Base-by-base conservation (phyloP, 2,888 invertebrate species). In the Rhabditophanes sp. region DNA sequence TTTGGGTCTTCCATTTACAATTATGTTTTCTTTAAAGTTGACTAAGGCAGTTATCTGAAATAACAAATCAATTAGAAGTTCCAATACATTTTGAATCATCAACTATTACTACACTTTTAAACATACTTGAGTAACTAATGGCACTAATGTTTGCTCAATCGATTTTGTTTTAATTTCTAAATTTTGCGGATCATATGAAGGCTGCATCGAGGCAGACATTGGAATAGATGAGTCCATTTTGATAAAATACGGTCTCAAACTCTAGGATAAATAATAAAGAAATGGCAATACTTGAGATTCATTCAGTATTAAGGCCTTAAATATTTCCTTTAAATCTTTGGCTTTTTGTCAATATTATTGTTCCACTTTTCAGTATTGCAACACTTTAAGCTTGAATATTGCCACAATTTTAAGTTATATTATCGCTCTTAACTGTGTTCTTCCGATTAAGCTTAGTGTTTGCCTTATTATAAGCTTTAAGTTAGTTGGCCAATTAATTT, bases 101-200 rank as follows among this genome's bases (percentile, higher is more conserved):
- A n/a, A 4, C 6, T n/a, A n/a, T n/a, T n/a, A n/a, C n/a, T n/a
- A n/a, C n/a, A n/a, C n/a, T n/a, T n/a, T n/a, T n/a, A n/a, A n/a
- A n/a, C 1, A 72, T 78, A 85, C 85, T 82, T 85, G 84, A 71
- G 82, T 82, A 66, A 85, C 80, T 69, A 85, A 76, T 60, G 85
- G 85, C 67, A 84, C 78, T 64, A 85, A 76, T 58, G 83, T 83
- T 73, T 80, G 80, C 74, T 85, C 85, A 72, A 85, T 80, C 71
- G 83, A 83, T 75, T 79, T 80, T 64, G 83, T 84, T 72, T 80
- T 79, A 68, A 85, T 83, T 74, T 82, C 81, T 69, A 81, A 57
- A 48, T 62, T 66, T 20, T 63, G 38, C n/a, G 62, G 57, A 39
- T 64, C 64, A 44, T 62, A 61, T 6, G 44, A 46, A 18, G 44